Percentiles rank a stretch among this genome's conserved stretches.
These are phyloP conservation scores for Bufo gargarizans DNA, from an alignment of 2,113 vertebrate genomes.

Conservation along the genomic window DNA sequence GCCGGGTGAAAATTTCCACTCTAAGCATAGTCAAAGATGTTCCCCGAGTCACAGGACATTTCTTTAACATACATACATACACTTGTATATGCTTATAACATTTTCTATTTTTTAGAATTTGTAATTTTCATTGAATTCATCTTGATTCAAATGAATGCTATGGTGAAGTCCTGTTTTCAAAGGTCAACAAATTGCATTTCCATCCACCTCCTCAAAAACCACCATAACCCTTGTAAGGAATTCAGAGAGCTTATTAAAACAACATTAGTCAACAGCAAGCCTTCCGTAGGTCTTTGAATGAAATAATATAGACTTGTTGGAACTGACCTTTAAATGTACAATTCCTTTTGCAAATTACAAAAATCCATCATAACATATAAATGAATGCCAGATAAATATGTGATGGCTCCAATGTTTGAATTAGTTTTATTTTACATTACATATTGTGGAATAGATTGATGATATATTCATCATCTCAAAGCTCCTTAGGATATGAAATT, in stretches of 20 bases:
- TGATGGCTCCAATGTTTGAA: background rate
- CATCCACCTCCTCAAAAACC: background rate
- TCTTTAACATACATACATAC: no score
- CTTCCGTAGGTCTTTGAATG: background rate
- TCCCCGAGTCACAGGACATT: no score
- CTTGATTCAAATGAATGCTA: conserved; percentile 12
- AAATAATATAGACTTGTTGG: conserved; percentile 4
- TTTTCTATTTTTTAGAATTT: background rate
- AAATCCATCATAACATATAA: conserved; percentile 22
- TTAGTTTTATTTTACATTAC: background rate
- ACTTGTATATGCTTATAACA: background rate
- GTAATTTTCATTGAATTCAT: conserved; percentile 6
- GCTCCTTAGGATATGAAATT: background rate
- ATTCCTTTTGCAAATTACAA: background rate
- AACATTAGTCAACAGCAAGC: conserved; percentile 11
- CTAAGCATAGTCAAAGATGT: no score
- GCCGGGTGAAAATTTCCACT: no score
- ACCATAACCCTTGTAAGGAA: background rate
- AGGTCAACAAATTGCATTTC: conserved; percentile 25
- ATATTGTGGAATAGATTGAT: background rate
- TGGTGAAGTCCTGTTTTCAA: background rate
- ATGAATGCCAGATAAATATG: conserved; percentile 9
- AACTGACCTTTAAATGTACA: conserved; percentile 26
- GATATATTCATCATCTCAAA: background rate
- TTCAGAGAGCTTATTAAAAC: conserved; percentile 12